These are phyloP conservation scores for Corapipo altera DNA, from an alignment of 2,113 vertebrate species.

Conservation along the genomic window DNA sequence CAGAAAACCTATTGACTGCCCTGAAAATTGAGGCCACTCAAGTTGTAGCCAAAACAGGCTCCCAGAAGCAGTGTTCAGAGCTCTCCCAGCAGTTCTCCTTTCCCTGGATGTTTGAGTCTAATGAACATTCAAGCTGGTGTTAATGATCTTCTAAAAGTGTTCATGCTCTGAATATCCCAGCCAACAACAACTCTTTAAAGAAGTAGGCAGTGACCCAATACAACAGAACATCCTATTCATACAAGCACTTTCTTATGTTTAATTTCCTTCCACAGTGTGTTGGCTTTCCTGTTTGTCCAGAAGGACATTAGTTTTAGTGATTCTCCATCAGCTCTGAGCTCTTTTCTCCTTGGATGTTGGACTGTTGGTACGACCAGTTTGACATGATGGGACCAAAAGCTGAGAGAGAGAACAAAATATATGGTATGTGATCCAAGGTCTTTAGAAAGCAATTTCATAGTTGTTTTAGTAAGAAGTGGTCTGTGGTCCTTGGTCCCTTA, in stretches of 20 bases:
- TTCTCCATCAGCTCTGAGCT: neutral
- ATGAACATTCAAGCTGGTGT: neutral
- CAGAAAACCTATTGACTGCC: neutral
- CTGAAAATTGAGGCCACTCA: neutral
- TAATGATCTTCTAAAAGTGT: neutral
- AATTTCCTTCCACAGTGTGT: neutral
- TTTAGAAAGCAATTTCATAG: neutral
- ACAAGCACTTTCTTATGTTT: neutral
- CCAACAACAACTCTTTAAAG: neutral
- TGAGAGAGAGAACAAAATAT: neutral
- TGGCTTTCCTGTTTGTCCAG: neutral
- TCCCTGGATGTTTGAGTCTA: neutral
- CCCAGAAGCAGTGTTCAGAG: rapidly evolving
- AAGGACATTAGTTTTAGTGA: neutral
- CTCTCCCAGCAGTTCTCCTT: neutral
- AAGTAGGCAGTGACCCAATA: neutral
- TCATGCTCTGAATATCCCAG: neutral
- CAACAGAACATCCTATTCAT: neutral
- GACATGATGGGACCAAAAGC: neutral
- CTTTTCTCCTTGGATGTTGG: neutral
- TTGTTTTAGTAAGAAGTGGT: neutral
- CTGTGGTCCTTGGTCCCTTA: neutral
- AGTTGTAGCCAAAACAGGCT: neutral
- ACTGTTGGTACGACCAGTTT: neutral
- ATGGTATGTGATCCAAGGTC: neutral